Conservation (phyloP, 2,113 vertebrate species). For the Acrocephalus arundinaceus region DNA sequence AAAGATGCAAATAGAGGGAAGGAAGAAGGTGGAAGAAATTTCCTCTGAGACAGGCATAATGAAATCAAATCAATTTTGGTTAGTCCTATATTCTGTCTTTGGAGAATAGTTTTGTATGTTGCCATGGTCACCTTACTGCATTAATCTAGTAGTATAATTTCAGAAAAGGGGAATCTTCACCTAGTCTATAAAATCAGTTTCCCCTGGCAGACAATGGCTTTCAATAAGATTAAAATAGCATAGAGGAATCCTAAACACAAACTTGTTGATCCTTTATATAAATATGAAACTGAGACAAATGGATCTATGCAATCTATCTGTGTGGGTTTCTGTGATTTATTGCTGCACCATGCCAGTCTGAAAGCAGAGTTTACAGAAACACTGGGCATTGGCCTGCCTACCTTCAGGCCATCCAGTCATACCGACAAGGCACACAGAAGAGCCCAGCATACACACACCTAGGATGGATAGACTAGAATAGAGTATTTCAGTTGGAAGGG, state of each 20-base stretch:
- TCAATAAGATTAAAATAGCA: constrained; percentile 11
- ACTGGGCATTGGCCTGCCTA: background rate
- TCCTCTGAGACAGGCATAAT: constrained; percentile 15
- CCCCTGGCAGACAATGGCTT: background rate
- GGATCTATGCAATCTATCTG: background rate
- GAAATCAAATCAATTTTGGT: constrained; percentile 44
- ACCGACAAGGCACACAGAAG: background rate
- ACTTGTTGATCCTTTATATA: background rate
- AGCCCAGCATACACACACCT: background rate
- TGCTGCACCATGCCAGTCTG: background rate
- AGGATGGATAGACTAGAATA: too few species aligned
- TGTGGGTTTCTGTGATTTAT: background rate
- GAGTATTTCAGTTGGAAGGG: background rate
- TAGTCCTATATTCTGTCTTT: constrained; percentile 12
- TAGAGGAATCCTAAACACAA: background rate
- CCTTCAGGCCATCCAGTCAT: accelerated
- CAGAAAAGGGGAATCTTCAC: constrained; percentile 32
- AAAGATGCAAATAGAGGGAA: background rate
- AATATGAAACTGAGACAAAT: constrained; percentile 1
- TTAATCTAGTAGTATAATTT: constrained; percentile 34
- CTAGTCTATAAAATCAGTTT: background rate
- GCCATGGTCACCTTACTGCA: constrained; percentile 26
- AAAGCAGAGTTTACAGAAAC: background rate
- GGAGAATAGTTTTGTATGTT: background rate
- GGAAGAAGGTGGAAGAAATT: constrained; percentile 21